Evolutionary conservation across 2,113 vertebrate genomes (phyloP).

Genomic region (Pelmatolapia mariae): DNA sequence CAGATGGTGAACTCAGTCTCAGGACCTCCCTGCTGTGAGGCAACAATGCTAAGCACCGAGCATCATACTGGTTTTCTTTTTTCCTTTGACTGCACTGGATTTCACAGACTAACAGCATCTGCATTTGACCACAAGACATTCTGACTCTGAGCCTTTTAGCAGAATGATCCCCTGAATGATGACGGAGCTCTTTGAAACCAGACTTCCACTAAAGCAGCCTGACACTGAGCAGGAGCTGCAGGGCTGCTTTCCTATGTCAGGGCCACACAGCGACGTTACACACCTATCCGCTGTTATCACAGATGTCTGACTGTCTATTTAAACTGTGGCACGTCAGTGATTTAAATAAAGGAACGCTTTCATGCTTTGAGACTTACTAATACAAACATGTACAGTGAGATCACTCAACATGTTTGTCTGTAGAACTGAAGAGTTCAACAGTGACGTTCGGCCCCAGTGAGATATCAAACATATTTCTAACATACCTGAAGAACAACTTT

Average conservation of each 20-base stretch:
- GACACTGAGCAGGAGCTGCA: too few relatives aligned
- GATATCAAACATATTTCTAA: background rate
- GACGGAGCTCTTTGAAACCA: too few relatives aligned
- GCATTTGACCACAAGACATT: too few relatives aligned
- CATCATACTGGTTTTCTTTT: too few relatives aligned
- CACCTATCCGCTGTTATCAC: background rate
- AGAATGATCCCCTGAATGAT: too few relatives aligned
- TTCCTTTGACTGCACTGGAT: too few relatives aligned
- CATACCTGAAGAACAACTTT: accelerated
- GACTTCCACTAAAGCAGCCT: too few relatives aligned
- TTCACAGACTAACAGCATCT: too few relatives aligned
- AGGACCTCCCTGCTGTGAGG: too few relatives aligned
- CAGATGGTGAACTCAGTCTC: too few relatives aligned
- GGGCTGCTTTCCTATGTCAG: background rate
- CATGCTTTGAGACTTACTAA: background rate
- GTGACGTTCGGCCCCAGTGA: background rate
- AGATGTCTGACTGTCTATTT: background rate
- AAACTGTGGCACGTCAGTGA: background rate
- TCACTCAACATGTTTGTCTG: background rate
- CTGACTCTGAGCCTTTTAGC: too few relatives aligned
- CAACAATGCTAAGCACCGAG: too few relatives aligned
- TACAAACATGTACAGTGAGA: accelerated
- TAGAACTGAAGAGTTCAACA: background rate
- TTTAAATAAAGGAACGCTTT: background rate
- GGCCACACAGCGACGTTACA: background rate